Conservation (phyloP, 2,888 invertebrate species). For the Drosophila subsilvestris region DNA sequence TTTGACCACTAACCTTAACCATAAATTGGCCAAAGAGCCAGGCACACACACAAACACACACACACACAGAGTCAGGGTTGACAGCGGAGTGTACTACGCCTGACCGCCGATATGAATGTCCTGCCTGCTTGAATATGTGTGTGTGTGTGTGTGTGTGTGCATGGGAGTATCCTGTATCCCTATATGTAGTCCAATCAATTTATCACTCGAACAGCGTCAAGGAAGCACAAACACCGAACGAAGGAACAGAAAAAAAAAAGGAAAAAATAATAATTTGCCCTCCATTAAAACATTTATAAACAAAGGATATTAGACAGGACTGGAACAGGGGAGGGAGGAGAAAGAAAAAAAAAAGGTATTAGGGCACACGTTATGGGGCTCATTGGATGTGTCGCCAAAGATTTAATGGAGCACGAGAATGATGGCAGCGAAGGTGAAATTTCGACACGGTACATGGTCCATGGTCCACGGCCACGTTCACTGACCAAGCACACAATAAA, state of each 20-base stretch:
- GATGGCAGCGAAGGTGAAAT: constrained; percentile 65
- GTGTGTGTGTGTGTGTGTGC: constrained; percentile 14
- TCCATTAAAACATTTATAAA: constrained; percentile 80
- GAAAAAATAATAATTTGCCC: constrained; percentile 69
- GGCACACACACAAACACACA: constrained; percentile 1
- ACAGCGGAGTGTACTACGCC: constrained; percentile 62
- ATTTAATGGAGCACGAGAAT: constrained; percentile 78
- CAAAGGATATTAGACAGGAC: constrained; percentile 73
- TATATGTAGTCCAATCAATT: constrained; percentile 72
- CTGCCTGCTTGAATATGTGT: constrained; percentile 20
- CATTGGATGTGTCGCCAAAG: constrained; percentile 78
- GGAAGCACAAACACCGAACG: constrained; percentile 44
- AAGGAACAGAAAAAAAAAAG: constrained; percentile 7
- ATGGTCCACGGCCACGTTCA: constrained; percentile 39
- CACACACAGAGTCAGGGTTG: constrained; percentile 44
- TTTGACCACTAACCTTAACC: constrained; percentile 78
- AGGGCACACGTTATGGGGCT: constrained; percentile 74
- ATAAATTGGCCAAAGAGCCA: constrained; percentile 81
- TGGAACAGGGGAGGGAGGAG: neutral
- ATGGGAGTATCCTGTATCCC: constrained; percentile 12
- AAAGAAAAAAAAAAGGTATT: constrained; percentile 61
- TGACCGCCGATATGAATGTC: constrained; percentile 56
- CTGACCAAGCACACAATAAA: constrained; percentile 70
- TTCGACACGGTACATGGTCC: neutral
- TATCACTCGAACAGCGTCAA: constrained; percentile 72